phyloP scores from a whole-genome alignment of 2,113 vertebrate species.

The Haemorhous mexicanus region DNA sequence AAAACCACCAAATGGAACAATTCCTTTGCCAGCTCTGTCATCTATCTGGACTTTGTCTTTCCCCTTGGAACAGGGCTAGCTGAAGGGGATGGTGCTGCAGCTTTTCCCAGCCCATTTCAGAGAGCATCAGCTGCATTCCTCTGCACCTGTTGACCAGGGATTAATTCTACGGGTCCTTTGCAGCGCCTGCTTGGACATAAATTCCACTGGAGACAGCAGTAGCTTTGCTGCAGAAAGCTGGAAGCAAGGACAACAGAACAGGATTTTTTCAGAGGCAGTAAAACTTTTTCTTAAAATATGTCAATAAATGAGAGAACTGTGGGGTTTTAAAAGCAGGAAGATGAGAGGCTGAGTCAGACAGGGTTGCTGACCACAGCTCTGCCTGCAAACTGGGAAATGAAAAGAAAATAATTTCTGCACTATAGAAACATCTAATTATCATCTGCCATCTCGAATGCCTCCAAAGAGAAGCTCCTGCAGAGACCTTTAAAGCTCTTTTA shows the following conservation, averaged over 20 bases:
- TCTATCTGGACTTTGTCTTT: neutral
- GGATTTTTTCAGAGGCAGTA: neutral
- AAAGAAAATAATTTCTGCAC: neutral
- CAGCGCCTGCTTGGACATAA: neutral
- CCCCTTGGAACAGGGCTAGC: neutral
- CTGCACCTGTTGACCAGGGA: neutral
- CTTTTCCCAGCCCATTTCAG: neutral
- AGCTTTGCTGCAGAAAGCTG: neutral
- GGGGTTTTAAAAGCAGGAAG: constrained; percentile 17
- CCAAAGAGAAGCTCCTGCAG: constrained; percentile 19
- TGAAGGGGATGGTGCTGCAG: neutral
- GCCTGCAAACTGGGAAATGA: neutral
- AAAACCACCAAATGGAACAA: neutral
- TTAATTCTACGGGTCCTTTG: neutral
- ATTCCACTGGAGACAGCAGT: neutral
- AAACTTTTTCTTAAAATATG: neutral
- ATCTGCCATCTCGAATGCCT: constrained; percentile 23
- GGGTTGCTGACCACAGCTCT: constrained; percentile 24
- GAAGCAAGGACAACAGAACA: neutral
- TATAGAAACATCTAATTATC: constrained; percentile 34
- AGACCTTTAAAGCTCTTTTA: constrained; percentile 40
- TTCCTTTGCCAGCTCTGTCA: neutral
- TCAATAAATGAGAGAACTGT: constrained; percentile 2
- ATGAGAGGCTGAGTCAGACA: constrained; percentile 29
- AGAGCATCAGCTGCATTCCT: neutral